Evolutionary conservation across 2,113 vertebrate genomes (phyloP), one percentile per base, ranked within the genome.

Genomic region (Xiphophorus maculatus): DNA sequence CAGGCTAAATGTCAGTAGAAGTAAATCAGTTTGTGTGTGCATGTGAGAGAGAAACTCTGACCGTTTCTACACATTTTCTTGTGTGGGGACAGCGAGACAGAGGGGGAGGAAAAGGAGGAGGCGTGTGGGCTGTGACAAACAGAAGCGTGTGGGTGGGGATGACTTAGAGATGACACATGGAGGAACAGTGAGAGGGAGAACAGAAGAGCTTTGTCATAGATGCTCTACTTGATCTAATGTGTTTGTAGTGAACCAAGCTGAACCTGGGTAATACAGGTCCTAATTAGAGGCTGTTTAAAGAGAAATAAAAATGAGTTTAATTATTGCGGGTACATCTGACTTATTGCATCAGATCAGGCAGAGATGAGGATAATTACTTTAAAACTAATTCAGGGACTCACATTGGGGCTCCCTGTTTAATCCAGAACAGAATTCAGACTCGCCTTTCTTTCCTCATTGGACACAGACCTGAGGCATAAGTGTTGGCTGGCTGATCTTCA

Each of bases 391-490:
- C 22, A 58, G 17, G 9, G 25, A 11, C 51, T 25, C 51, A 58
- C 22, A 9, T 58, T n/a, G 22, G 2, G 51, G 51, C 25, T 58
- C 51, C 7, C 25, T 58, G 22, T 58, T 58, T 22, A 58, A 58
- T n/a, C 51, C 25, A 9, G 51, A n/a, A 58, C 8, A 58, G 22
- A 58, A 58, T 58, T 25, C 25, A n/a, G 2, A 58, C 19, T 58
- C 44, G 15, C n/a, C 22, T 25, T 11, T 58, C 25, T 58, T 25
- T n/a, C 8, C 19, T 54, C 7, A 25, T 7, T n/a, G 51, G 51
- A 19, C 8, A 2, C 84, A 42, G 63, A 97, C 98, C 97, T 98
- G 98, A 48, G 98, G 97, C 80, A 92, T 67, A 58, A 97, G 94
- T 9, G 2, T 0, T 0, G 95, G 96, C 33, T 92, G 28, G 54